Conservation (phyloP, 1,140 invertebrate species). For the Musca domestica region DNA sequence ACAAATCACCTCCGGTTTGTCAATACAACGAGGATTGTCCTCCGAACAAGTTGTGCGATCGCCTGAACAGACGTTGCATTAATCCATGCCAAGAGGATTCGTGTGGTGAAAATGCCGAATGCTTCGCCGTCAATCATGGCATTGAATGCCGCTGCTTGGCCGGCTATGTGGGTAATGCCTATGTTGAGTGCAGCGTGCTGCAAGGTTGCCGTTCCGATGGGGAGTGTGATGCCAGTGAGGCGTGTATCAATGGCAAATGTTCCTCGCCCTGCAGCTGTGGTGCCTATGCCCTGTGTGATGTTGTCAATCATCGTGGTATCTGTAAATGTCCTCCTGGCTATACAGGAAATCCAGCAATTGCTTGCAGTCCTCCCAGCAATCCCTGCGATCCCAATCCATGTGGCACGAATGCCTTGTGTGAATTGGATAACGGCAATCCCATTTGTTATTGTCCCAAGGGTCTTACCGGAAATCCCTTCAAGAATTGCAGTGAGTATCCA, state of each 20-base stretch:
- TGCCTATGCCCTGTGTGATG: conserved; percentile 72
- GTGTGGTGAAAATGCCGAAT: conserved; percentile 82
- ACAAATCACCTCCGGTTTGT: conserved; percentile 64
- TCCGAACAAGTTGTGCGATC: conserved; percentile 75
- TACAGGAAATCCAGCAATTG: conserved; percentile 65
- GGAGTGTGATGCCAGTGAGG: conserved; percentile 68
- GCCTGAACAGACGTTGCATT: conserved; percentile 76
- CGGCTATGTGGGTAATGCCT: conserved; percentile 78
- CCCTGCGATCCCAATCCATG: conserved; percentile 83
- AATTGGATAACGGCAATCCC: conserved; percentile 80
- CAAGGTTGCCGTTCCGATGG: conserved; percentile 67
- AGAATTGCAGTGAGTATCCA: conserved; percentile 81
- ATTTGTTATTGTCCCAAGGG: conserved; percentile 88
- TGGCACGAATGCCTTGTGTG: conserved; percentile 78
- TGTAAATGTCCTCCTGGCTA: conserved; percentile 78
- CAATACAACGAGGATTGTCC: conserved; percentile 89
- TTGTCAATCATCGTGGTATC: conserved; percentile 67
- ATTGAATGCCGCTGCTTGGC: conserved; percentile 74
- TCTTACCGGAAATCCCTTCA: conserved; percentile 86
- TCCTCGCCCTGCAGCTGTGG: conserved; percentile 75
- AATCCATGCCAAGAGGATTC: conserved; percentile 79
- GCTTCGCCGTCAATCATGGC: conserved; percentile 72
- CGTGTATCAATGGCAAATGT: conserved; percentile 73
- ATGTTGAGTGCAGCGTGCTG: conserved; percentile 67
- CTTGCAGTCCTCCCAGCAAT: conserved; percentile 64